Percentiles rank a stretch among this genome's conserved stretches.
Conservation (phyloP, 1,140 invertebrate genomes). For the Hydropsyche tenuis region DNA sequence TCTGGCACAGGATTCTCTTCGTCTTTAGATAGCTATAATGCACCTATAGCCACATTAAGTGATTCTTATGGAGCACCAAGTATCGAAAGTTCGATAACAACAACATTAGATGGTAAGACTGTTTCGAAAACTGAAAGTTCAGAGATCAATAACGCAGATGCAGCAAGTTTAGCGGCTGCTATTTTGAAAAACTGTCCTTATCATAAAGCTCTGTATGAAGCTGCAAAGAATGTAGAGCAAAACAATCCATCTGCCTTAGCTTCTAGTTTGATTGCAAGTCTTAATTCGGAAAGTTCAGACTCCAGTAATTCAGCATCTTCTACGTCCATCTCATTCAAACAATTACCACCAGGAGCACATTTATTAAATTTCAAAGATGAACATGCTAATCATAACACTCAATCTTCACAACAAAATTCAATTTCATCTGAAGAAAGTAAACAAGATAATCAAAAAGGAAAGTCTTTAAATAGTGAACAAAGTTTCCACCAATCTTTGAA, state of each 20-base stretch:
- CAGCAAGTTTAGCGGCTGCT: constrained; percentile 59
- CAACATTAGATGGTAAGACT: constrained; percentile 54
- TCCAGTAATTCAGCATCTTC: constrained; percentile 49
- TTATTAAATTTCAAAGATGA: constrained; percentile 50
- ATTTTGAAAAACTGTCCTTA: constrained; percentile 63
- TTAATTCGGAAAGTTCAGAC: constrained; percentile 53
- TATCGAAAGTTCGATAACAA: constrained; percentile 55
- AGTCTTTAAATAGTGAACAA: constrained; percentile 53
- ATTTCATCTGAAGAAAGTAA: constrained; percentile 52
- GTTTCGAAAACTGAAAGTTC: constrained; percentile 34
- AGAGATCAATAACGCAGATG: constrained; percentile 47
- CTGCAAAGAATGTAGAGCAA: constrained; percentile 56
- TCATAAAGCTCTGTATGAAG: constrained; percentile 61
- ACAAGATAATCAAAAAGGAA: constrained; percentile 53
- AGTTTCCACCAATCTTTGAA: constrained; percentile 47
- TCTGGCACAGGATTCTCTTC: constrained; percentile 57
- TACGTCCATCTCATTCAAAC: constrained; percentile 50
- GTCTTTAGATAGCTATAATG: constrained; percentile 63
- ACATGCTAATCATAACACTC: constrained; percentile 5
- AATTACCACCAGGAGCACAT: constrained; percentile 52
- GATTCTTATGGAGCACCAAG: constrained; percentile 61
- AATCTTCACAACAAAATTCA: constrained; percentile 35
- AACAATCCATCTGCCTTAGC: constrained; percentile 57
- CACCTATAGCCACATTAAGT: constrained; percentile 58
- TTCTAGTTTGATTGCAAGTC: constrained; percentile 57